A percentile compares a stretch with the other conserved stretches of the same genome.
Conservation (phyloP, 2,888 invertebrate species). For the Torymus auratus region DNA sequence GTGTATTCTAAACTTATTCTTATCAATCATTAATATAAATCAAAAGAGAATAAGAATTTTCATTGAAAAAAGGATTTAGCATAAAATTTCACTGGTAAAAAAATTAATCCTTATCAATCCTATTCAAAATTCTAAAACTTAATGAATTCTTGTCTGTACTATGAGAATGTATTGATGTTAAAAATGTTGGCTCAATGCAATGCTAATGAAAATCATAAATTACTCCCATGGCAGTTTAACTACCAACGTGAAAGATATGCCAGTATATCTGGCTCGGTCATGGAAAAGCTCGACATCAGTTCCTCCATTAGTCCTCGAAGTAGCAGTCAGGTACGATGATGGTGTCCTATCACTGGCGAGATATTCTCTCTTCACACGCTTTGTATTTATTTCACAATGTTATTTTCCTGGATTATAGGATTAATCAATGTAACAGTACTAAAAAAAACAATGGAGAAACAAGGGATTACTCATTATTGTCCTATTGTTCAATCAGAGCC, state of each 20-base stretch:
- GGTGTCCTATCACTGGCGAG: slow-evolving; percentile 47
- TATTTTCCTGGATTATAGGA: slow-evolving; percentile 42
- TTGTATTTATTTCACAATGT: slow-evolving; percentile 45
- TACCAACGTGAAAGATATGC: slow-evolving; percentile 90
- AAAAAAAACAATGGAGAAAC: slow-evolving; percentile 25
- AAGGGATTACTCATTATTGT: slow-evolving; percentile 39
- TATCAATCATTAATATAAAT: too few species aligned
- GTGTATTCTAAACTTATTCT: too few species aligned
- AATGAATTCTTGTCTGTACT: background rate
- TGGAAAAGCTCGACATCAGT: slow-evolving; percentile 88
- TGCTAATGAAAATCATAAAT: slow-evolving; percentile 50
- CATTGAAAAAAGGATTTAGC: too few species aligned
- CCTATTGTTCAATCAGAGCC: slow-evolving; percentile 38
- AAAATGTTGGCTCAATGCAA: slow-evolving; percentile 26
- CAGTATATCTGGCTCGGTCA: slow-evolving; percentile 88
- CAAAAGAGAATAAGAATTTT: too few species aligned
- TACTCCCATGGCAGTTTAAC: slow-evolving; percentile 81
- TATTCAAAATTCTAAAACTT: too few species aligned
- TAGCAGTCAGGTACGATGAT: slow-evolving; percentile 83
- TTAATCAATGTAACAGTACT: slow-evolving; percentile 41
- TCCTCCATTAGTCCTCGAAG: slow-evolving; percentile 86
- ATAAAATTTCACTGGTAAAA: too few species aligned
- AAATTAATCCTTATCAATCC: too few species aligned
- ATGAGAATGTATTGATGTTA: background rate
- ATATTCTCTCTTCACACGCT: slow-evolving; percentile 45